Percentiles rank a stretch among this genome's conserved stretches.
Evolutionary conservation across 1,140 invertebrate species (phyloP).

Genomic region (Zaprionus taronus): DNA sequence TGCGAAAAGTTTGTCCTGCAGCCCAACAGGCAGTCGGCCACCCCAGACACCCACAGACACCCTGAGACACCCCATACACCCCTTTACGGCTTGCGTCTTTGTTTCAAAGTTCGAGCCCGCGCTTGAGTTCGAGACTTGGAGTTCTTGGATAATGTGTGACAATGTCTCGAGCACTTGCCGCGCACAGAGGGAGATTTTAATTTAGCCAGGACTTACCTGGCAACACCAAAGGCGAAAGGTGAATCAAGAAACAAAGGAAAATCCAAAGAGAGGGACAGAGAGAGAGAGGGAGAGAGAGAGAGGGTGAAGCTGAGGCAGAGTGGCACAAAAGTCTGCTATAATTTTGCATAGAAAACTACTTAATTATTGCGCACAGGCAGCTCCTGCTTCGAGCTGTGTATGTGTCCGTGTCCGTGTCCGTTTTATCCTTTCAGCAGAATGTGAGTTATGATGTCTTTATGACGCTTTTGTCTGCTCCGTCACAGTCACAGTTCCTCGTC

Average conservation of each 20-base stretch:
- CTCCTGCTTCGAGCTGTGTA: not conserved
- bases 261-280: conserved; percentile 23
- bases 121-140: conserved; percentile 2
- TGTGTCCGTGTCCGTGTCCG: conserved; percentile 26
- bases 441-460: conserved; percentile 81
- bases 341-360: conserved; percentile 78
- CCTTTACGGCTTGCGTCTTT: conserved; percentile 37
- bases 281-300: conserved; percentile 12
- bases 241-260: not conserved
- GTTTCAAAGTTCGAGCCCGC: conserved; percentile 54
- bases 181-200: conserved; percentile 77
- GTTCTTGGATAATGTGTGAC: conserved; percentile 67
- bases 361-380: conserved; percentile 62
- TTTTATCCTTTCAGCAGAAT: conserved; percentile 68
- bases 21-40: not conserved
- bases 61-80: conserved; percentile 1
- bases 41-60: not conserved
- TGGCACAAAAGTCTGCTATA: conserved; percentile 50
- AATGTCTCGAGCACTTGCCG: conserved; percentile 72
- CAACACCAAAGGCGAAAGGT: conserved; percentile 7
- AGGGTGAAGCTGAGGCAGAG: not conserved
- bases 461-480: conserved; percentile 52
- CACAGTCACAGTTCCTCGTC: not conserved
- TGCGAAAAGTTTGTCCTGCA: conserved; percentile 51
- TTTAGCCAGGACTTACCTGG: conserved; percentile 59